Conservation (phyloP, 2,888 invertebrate species). For the Gymnosoma rotundatum region DNA sequence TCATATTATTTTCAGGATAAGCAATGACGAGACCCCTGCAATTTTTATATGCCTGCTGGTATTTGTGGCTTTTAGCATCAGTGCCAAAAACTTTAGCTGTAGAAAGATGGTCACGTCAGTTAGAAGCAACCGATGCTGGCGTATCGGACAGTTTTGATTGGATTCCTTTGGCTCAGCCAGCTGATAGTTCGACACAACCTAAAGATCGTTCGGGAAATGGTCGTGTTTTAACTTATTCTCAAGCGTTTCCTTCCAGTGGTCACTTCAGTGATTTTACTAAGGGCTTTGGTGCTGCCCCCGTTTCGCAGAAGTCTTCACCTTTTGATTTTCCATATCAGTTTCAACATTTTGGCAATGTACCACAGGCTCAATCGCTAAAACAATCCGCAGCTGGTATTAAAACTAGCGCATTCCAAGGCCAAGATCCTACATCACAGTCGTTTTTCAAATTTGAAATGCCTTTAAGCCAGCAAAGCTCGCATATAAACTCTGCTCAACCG, state of each 20-base stretch:
- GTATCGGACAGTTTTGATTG: conserved; percentile 82
- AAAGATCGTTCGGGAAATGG: conserved; percentile 80
- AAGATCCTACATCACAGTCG: conserved; percentile 81
- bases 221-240: conserved; percentile 82
- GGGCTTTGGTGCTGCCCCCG: conserved; percentile 54
- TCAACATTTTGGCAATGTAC: conserved; percentile 76
- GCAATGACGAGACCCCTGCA: conserved; percentile 77
- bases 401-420: conserved; percentile 68
- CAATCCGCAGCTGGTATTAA: conserved; percentile 71
- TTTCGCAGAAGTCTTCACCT: conserved; percentile 58
- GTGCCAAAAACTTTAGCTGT: conserved; percentile 68
- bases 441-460: conserved; percentile 82
- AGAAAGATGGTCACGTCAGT: conserved; percentile 81
- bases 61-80: conserved; percentile 73
- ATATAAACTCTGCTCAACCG: conserved; percentile 45
- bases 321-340: conserved; percentile 80
- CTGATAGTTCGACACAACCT: conserved; percentile 74
- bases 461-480: conserved; percentile 71
- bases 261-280: conserved; percentile 78
- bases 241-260: conserved; percentile 77
- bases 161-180: conserved; percentile 83
- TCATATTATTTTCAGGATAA: conserved; percentile 73
- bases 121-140: conserved; percentile 75
- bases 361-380: conserved; percentile 74
- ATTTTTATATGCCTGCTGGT: conserved; percentile 71